These are phyloP conservation scores for Calyptomena viridis DNA, from an alignment of 2,113 vertebrate genomes.

Conservation along the genomic window DNA sequence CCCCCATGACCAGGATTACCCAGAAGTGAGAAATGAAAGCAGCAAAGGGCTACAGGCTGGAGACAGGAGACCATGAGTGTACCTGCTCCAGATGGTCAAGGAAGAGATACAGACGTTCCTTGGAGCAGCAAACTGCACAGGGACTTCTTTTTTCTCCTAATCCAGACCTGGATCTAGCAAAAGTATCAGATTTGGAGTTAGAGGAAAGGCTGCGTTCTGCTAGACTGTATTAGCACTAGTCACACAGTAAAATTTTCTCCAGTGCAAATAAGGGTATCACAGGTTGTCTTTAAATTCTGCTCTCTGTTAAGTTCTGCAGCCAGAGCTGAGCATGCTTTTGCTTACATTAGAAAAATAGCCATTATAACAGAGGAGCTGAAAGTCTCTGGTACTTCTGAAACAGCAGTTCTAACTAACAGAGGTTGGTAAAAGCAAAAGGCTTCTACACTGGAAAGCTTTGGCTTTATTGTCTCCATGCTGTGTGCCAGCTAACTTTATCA, in stretches of 20 bases:
- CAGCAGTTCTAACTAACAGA: not conserved
- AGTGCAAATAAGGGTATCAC: not conserved
- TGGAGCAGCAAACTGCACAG: not conserved
- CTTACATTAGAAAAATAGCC: not conserved
- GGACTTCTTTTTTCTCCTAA: not conserved
- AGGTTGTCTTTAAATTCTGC: not conserved
- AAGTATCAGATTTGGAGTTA: not conserved
- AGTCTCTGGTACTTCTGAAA: not conserved
- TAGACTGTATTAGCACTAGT: not conserved
- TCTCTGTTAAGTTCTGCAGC: not conserved
- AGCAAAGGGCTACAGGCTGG: not conserved
- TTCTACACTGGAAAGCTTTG: slow-evolving; percentile 4
- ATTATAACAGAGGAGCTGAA: not conserved
- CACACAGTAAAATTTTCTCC: not conserved
- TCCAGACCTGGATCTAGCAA: not conserved
- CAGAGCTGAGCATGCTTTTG: not conserved
- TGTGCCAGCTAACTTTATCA: slow-evolving; percentile 14
- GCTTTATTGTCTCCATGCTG: slow-evolving; percentile 4
- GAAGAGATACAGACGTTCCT: not conserved
- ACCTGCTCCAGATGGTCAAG: not conserved
- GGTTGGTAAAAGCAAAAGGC: slow-evolving; percentile 28
- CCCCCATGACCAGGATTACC: not conserved
- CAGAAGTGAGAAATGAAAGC: not conserved
- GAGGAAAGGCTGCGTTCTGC: not conserved
- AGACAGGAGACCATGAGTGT: not conserved